phyloP scores from a whole-genome alignment of 2,797 vertebrate genomes.

The Mus spretus region DNA sequence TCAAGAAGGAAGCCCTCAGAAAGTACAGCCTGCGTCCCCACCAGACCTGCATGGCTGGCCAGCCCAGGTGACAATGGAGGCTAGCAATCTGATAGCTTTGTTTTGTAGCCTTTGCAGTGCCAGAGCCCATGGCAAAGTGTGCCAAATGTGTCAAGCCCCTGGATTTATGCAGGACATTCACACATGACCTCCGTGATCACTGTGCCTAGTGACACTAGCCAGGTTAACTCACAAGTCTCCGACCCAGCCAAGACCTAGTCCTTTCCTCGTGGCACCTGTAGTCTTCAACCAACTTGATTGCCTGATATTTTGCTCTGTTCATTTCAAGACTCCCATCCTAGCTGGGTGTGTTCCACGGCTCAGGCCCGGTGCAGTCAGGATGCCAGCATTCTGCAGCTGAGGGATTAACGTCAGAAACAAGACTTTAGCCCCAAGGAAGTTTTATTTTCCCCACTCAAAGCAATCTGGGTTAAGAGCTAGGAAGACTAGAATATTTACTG shows the following conservation, averaged over 20 bases:
- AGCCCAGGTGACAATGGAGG: neutral
- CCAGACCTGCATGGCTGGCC: neutral
- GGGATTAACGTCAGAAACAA: neutral
- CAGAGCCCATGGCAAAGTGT: neutral
- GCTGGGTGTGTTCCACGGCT: neutral
- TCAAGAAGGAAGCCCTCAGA: neutral
- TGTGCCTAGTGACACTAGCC: neutral
- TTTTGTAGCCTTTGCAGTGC: neutral
- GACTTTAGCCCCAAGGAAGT: neutral
- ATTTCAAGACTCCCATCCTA: neutral
- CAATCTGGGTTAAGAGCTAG: neutral
- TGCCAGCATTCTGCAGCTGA: neutral
- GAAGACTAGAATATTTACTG: neutral
- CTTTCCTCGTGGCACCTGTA: neutral
- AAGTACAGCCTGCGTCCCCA: neutral
- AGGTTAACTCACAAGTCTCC: neutral
- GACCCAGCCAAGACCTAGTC: neutral
- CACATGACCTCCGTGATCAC: neutral
- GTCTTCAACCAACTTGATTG: neutral
- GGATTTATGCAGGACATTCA: neutral
- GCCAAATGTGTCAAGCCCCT: neutral
- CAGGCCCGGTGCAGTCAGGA: neutral
- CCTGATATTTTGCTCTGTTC: neutral
- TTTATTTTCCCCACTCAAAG: slow-evolving; percentile 20
- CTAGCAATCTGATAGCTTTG: neutral